Conservation (phyloP, 2,888 invertebrate species). For the Octodonta nipae region DNA sequence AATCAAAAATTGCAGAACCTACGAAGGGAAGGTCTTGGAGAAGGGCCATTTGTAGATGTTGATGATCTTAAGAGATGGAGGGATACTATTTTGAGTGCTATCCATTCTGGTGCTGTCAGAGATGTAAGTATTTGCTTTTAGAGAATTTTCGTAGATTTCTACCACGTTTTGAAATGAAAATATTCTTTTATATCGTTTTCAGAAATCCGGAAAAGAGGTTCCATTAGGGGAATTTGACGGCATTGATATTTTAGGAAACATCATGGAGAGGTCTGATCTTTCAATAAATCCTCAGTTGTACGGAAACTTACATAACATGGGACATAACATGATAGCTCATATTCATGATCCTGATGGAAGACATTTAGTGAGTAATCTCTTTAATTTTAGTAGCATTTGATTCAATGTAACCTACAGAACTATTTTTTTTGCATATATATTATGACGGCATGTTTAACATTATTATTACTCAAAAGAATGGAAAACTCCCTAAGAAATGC, state of each 20-base stretch:
- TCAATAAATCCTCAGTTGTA: constrained; percentile 57
- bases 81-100: constrained; percentile 56
- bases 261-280: constrained; percentile 59
- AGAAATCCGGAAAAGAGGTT: constrained; percentile 46
- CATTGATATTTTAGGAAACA: constrained; percentile 66
- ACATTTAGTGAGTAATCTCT: constrained; percentile 51
- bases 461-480: no score
- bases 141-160: background rate
- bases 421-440: no score
- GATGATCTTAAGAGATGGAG: constrained; percentile 64
- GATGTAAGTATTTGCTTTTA: constrained; percentile 41
- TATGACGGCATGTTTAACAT: no score
- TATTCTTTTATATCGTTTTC: constrained; percentile 18
- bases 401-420: no score
- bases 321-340: constrained; percentile 63
- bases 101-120: constrained; percentile 48
- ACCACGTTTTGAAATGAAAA: background rate
- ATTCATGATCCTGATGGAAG: constrained; percentile 70
- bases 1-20: constrained; percentile 45
- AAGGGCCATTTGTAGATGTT: constrained; percentile 52
- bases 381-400: constrained; percentile 53
- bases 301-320: constrained; percentile 72
- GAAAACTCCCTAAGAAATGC: no score
- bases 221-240: constrained; percentile 53
- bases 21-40: constrained; percentile 52